Evolutionary conservation across 2,113 vertebrate species (phyloP).

Genomic region (Gracilinanus agilis): DNA sequence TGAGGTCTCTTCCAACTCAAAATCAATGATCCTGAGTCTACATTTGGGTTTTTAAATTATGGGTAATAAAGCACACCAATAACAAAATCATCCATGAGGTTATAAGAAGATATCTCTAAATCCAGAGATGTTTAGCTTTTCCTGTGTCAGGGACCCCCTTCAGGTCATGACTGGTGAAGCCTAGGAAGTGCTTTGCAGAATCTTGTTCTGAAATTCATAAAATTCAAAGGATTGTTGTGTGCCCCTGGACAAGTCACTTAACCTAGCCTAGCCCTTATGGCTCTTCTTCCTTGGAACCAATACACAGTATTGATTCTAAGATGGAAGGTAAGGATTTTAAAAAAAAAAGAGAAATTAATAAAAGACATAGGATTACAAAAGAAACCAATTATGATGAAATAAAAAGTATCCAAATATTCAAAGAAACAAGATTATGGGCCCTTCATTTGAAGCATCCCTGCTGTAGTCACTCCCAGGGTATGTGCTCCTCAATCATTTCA

Average conservation of each 20-base stretch:
- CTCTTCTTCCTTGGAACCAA: too few relatives aligned
- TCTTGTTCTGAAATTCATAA: background rate
- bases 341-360: background rate
- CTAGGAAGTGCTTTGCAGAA: background rate
- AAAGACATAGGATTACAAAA: background rate
- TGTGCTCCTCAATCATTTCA: background rate
- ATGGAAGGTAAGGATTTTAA: too few relatives aligned
- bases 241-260: too few relatives aligned
- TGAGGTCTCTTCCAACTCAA: background rate
- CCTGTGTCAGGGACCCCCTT: background rate
- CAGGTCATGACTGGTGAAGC: background rate
- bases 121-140: background rate
- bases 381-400: background rate
- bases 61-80: background rate
- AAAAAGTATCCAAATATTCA: background rate
- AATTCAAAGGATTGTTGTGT: background rate
- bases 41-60: background rate
- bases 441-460: background rate
- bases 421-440: background rate
- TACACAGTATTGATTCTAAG: too few relatives aligned
- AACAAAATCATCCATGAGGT: slow-evolving; percentile 15
- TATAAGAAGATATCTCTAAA: background rate
- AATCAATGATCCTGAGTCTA: background rate
- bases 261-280: too few relatives aligned
- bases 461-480: background rate